Conservation (phyloP, 2,113 vertebrate genomes). For the Chrysemys picta region DNA sequence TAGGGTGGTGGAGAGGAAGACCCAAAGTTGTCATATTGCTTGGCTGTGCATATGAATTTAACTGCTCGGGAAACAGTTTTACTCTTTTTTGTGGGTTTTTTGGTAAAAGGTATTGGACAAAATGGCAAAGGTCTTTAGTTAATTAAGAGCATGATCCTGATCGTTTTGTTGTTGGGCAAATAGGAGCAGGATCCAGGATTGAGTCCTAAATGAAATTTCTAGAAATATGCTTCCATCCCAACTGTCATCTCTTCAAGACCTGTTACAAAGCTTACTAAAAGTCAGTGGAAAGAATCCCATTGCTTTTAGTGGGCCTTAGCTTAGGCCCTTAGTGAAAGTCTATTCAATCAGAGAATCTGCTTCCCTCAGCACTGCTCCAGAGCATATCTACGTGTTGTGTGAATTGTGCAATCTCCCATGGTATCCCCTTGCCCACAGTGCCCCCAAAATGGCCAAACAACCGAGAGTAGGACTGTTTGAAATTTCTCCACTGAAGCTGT, state of each 20-base stretch:
- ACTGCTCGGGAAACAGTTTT: not conserved
- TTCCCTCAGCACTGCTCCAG: not conserved
- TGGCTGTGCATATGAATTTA: not conserved
- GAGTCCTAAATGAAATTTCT: not conserved
- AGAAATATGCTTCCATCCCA: not conserved
- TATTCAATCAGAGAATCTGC: not conserved
- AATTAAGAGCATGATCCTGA: not conserved
- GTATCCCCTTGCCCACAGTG: not conserved
- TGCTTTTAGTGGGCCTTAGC: not conserved
- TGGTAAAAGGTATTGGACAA: not conserved
- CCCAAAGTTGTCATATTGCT: not conserved
- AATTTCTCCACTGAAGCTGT: not conserved
- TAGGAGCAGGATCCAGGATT: not conserved
- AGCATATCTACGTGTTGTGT: not conserved
- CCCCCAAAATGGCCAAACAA: not conserved
- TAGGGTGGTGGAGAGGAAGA: not conserved
- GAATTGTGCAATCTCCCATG: not conserved
- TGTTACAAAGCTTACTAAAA: not conserved
- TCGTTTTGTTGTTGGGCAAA: not conserved
- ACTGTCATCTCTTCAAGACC: not conserved
- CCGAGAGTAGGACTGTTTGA: not conserved
- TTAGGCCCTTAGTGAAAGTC: not conserved
- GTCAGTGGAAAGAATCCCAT: not conserved
- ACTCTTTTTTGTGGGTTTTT: not conserved
- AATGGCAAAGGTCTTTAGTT: not conserved